Evolutionary conservation across 2,888 invertebrate species (phyloP).

Genomic region (Drosophila mettleri): DNA sequence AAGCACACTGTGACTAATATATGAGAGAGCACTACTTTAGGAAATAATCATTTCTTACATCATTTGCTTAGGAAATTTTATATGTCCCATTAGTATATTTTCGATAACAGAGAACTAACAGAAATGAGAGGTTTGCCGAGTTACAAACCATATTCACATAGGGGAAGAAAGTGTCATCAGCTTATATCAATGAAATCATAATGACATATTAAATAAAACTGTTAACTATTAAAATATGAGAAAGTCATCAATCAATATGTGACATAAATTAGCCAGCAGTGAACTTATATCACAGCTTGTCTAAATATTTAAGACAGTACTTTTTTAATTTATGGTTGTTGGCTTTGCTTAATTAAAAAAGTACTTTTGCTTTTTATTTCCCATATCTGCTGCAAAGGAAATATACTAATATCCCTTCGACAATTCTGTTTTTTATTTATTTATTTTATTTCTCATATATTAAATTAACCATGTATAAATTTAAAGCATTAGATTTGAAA

Average conservation of each 20-base stretch:
- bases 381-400: too few relatives aligned
- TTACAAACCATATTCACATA: background rate
- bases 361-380: background rate
- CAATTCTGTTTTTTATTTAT: background rate
- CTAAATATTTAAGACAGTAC: background rate
- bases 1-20: background rate
- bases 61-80: background rate
- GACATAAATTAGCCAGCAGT: background rate
- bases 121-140: constrained; percentile 2
- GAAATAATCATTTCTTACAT: background rate
- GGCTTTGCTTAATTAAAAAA: background rate
- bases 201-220: background rate
- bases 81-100: background rate
- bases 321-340: constrained; percentile 3
- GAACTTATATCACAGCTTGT: background rate
- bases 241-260: background rate
- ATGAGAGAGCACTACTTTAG: background rate
- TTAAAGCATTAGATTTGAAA: background rate
- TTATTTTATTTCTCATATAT: background rate
- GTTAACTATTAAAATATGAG: background rate
- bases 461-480: background rate
- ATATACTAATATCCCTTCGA: background rate
- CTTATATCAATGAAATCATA: background rate
- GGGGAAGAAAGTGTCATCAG: too few relatives aligned
- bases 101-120: background rate